A percentile compares a stretch with the other conserved stretches of the same genome.
Evolutionary conservation across 53 echinoderm and acorn worm species (phyloP).

Genomic region (Hippasteria phrygiana): DNA sequence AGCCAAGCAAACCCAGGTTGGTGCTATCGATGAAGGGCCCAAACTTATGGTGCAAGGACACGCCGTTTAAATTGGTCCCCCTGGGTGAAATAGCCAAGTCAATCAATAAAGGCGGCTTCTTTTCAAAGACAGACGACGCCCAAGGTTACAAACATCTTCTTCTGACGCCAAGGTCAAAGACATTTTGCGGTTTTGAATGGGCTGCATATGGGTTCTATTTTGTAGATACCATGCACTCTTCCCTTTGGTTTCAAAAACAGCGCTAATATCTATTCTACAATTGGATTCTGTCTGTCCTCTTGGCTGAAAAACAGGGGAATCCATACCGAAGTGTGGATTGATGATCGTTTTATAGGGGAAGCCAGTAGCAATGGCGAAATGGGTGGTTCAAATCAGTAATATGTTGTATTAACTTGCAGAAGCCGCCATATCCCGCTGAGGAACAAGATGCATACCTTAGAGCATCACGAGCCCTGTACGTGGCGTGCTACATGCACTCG

Average conservation of each 20-base stretch:
- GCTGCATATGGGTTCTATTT: constrained; percentile 37
- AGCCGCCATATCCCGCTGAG: not conserved
- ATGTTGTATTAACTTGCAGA: not conserved
- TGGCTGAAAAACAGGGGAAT: constrained; percentile 11
- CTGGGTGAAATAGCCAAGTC: not conserved
- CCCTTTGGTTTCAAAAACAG: constrained; percentile 13
- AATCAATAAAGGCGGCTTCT: too few species aligned
- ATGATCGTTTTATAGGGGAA: constrained; percentile 27
- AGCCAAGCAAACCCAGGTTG: constrained; percentile 7
- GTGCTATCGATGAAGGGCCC: constrained; percentile 12
- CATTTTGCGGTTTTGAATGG: constrained; percentile 26
- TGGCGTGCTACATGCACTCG: constrained; percentile 40
- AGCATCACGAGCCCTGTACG: constrained; percentile 2
- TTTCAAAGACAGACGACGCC: too few species aligned
- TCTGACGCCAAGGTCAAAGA: not conserved
- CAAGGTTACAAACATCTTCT: constrained; percentile 13
- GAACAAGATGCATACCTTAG: constrained; percentile 14
- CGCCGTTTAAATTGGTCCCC: constrained; percentile 5
- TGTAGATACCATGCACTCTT: constrained; percentile 17
- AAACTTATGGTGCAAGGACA: constrained; percentile 18
- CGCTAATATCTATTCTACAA: constrained; percentile 1
- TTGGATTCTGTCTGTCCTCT: constrained; percentile 17
- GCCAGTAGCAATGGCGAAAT: not conserved
- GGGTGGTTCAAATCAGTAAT: not conserved
- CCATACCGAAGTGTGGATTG: too few species aligned